Evolutionary conservation across 2,113 vertebrate species (phyloP), one percentile per base, ranked within the genome.

Genomic region (Tetrao urogallus): DNA sequence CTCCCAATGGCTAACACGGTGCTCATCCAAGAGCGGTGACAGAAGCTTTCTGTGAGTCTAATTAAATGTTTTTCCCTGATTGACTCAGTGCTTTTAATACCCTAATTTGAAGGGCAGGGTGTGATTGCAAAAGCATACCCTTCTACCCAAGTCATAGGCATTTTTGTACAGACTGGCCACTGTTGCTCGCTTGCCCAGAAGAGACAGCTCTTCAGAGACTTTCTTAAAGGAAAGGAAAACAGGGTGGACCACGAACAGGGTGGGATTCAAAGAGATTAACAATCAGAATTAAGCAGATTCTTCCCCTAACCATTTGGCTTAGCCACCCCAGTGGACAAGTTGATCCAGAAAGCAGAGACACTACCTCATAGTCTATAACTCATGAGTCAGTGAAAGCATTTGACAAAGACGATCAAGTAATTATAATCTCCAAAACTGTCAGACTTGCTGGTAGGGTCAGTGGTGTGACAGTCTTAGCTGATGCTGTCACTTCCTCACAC

Each of bases 371-470:
- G 87, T 71, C 61, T 76, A 7, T 67, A 93, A 70, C 32, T 40
- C 34, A 27, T 89, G 89, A 94, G 79, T 91, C 89, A 95, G 67
- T 74, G 82, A 92, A 86, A 92, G 87, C 64, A 86, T 91, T 60
- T 94, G 75, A 95, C 64, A 74, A 88, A 93, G 85, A 91, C 43
- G 75, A 86, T 61, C 92, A 67, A 74, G 38, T 92, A 91, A 94
- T 88, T 92, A 88, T 12, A 88, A 79, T 70, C 69, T 92, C 43
- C 65, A 85, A 64, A 93, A 93, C 1, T 47, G 75, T 71, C 61
- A 83, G 66, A 85, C 65, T 63, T 88, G 40, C 90, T 89, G 50
- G 73, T 90, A 92, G n/a, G 77, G 64, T 83, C 19, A 4, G 78
- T 61, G 78, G 83, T 70, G 36, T 75, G 78, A 91, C 58, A 80